A percentile compares a stretch with the other conserved stretches of the same genome.
phyloP scores from a whole-genome alignment of 2,888 invertebrate species.

The Incurvaria masculella region DNA sequence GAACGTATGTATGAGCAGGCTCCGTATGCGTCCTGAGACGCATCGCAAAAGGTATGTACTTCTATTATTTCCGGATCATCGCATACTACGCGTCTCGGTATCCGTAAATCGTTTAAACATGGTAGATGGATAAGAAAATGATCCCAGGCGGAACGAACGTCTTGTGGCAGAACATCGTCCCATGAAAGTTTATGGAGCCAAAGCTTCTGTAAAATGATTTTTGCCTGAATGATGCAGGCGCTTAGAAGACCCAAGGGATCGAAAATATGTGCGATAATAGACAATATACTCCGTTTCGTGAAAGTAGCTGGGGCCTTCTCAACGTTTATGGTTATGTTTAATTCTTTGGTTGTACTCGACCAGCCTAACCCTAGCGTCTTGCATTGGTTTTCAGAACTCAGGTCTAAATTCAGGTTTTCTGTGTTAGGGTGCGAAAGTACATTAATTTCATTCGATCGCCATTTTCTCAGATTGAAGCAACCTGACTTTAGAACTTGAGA shows the following conservation, averaged over 20 bases:
- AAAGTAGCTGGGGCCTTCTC: too few relatives aligned
- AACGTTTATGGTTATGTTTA: too few relatives aligned
- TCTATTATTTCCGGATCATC: not conserved
- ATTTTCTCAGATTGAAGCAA: conserved; percentile 16
- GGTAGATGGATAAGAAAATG: conserved; percentile 1
- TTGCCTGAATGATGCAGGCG: conserved; percentile 2
- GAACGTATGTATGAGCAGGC: conserved; percentile 4
- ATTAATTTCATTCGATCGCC: conserved; percentile 11
- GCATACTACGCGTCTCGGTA: conserved; percentile 1
- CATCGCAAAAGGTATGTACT: not conserved
- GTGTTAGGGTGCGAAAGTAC: conserved; percentile 11
- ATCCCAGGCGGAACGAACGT: not conserved
- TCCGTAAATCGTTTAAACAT: not conserved
- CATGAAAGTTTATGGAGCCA: not conserved
- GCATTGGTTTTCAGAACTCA: conserved; percentile 6
- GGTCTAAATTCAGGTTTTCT: conserved; percentile 8
- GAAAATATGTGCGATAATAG: not conserved
- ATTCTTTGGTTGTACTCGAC: too few relatives aligned
- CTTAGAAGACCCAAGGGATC: not conserved
- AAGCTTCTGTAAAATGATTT: too few relatives aligned
- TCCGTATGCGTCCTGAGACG: conserved; percentile 1
- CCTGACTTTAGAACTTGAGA: conserved; percentile 5
- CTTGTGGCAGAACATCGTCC: not conserved
- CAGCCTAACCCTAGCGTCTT: conserved; percentile 20
- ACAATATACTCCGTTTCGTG: conserved; percentile 1